Base-by-base conservation (phyloP, 1,140 invertebrate species). In the Bicyclus anynana region DNA sequence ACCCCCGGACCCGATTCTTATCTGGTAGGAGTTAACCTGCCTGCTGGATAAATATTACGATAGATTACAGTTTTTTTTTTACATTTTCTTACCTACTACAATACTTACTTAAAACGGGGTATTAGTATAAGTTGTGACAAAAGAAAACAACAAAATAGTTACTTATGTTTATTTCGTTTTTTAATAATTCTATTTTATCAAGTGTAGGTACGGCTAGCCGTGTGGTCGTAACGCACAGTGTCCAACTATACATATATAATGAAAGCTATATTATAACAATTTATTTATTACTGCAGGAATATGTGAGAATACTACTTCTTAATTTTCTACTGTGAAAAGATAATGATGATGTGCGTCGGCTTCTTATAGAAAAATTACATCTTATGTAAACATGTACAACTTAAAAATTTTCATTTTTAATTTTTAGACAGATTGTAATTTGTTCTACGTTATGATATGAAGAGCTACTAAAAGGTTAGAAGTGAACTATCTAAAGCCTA, bases 101-200 rank as follows among this genome's bases (percentile, higher is more conserved):
- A n/a, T n/a, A n/a, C n/a, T n/a, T n/a, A n/a, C n/a, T n/a, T n/a
- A n/a, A n/a, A n/a, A n/a, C n/a, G n/a, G n/a, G n/a, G n/a, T n/a
- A n/a, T n/a, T n/a, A n/a, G n/a, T n/a, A n/a, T 26, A 26, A 4
- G 23, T 4, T 7, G 27, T 77, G 73, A 12, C 5, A n/a, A n/a
- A 51, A 42, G 50, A 33, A 49, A 27, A 52, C 37, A 52, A 10
- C 20, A 52, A 16, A 52, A n/a, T 13, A 10, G 44, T 53, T 26
- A 29, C 62, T 69, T 59, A 60, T 56, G 61, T 70, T 66, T 74
- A 74, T 63, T 74, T 67, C 48, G 38, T 65, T 37, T 53, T 62
- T 53, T 55, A 58, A 38, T 56, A 49, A 49, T 44, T 20, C 49
- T 47, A 56, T 49, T 40, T 51, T 53, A 46, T 59, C 7, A 6